These are phyloP conservation scores for Drosophila pachea DNA, from an alignment of 1,140 invertebrate genomes.

Conservation along the genomic window DNA sequence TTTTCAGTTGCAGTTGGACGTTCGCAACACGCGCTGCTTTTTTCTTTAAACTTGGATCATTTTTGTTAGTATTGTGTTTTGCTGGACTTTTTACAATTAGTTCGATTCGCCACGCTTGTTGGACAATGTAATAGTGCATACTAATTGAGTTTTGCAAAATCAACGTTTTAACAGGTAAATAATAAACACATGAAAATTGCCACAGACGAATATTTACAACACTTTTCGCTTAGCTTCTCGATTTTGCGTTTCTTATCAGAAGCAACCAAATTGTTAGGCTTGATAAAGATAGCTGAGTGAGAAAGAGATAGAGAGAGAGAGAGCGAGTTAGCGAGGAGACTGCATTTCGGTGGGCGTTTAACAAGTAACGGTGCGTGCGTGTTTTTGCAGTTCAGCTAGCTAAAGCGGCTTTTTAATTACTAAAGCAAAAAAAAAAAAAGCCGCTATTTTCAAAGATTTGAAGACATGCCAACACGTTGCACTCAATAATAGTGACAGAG, in stretches of 20 bases:
- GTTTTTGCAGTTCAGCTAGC: not conserved
- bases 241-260: constrained; percentile 46
- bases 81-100: constrained; percentile 5
- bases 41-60: not conserved
- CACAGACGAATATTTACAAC: not conserved
- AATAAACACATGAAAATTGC: not conserved
- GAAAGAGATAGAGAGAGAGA: not conserved
- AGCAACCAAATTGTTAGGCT: constrained; percentile 29
- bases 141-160: not conserved
- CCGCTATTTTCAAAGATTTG: constrained; percentile 13
- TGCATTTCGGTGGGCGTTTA: constrained; percentile 1
- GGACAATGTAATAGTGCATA: not conserved
- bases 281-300: constrained; percentile 25
- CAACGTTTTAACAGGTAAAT: constrained; percentile 19
- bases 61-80: constrained; percentile 6
- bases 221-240: constrained; percentile 12
- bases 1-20: constrained; percentile 77
- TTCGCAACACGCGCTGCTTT: constrained; percentile 58
- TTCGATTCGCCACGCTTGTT: constrained; percentile 16
- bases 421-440: not conserved
- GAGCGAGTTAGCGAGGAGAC: not conserved
- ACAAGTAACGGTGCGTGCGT: not conserved
- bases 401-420: not conserved
- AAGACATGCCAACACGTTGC: constrained; percentile 37
- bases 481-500: constrained; percentile 1